A percentile compares a stretch with the other conserved stretches of the same genome.
phyloP scores from a whole-genome alignment of 2,797 vertebrate genomes.

The Vultur gryphus region DNA sequence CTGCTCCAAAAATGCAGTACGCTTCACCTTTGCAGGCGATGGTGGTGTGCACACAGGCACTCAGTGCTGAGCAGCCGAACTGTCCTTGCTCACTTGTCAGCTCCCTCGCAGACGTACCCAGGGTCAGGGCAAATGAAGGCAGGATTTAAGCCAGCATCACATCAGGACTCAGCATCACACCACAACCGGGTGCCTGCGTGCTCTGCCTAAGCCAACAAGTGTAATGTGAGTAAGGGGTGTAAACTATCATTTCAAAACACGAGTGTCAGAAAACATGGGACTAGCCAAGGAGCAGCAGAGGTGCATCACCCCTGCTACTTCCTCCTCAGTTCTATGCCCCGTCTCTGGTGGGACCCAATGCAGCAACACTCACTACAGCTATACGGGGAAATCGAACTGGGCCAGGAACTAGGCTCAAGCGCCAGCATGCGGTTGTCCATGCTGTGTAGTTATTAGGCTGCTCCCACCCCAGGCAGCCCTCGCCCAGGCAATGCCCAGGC shows the following conservation, averaged over 20 bases:
- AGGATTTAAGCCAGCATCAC: background rate
- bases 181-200: fast-evolving
- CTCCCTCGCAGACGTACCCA: fast-evolving
- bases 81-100: background rate
- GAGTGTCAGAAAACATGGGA: background rate
- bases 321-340: background rate
- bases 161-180: background rate
- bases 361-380: background rate
- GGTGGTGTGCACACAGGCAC: background rate
- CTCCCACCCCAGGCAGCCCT: background rate
- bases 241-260: background rate
- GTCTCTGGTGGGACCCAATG: background rate
- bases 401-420: background rate
- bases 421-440: fast-evolving
- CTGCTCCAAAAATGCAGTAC: background rate
- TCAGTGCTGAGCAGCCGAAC: background rate
- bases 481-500: fast-evolving
- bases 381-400: fast-evolving
- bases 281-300: background rate
- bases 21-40: background rate
- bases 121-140: background rate
- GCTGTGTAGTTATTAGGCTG: background rate
- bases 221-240: background rate
- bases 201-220: background rate
- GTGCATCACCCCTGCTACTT: background rate